Evolutionary conservation across 1,140 invertebrate species (phyloP).

Genomic region (Microvelia longipes): DNA sequence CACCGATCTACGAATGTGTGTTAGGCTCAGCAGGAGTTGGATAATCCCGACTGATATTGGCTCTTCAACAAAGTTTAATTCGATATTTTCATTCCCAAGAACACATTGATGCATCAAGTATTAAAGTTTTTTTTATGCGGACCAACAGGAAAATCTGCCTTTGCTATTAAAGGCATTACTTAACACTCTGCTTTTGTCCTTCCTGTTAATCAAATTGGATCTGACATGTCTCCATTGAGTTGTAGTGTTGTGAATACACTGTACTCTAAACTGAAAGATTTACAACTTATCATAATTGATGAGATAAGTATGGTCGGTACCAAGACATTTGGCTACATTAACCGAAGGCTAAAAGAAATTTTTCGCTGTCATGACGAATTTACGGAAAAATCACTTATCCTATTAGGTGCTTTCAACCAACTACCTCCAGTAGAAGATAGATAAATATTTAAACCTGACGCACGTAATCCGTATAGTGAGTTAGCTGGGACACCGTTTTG

Average conservation of each 20-base stretch:
- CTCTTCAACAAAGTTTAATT: background rate
- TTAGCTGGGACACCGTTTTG: constrained; percentile 4
- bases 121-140: background rate
- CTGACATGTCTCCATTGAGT: background rate
- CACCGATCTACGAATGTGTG: background rate
- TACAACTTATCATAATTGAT: constrained; percentile 29
- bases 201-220: background rate
- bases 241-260: constrained; percentile 3
- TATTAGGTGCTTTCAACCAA: constrained; percentile 22
- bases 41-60: background rate
- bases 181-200: background rate
- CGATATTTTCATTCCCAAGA: background rate
- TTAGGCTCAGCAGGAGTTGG: background rate
- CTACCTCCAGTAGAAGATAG: constrained; percentile 19
- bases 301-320: constrained; percentile 29
- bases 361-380: constrained; percentile 21
- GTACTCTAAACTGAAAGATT: constrained; percentile 15
- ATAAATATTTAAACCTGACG: constrained; percentile 6
- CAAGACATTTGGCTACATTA: constrained; percentile 20
- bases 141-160: background rate
- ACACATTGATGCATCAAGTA: background rate
- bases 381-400: constrained; percentile 17
- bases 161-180: background rate
- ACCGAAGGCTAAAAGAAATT: constrained; percentile 26
- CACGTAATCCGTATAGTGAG: background rate